Evolutionary conservation across 2,888 invertebrate species (phyloP), one percentile per base, ranked within the genome.

Genomic region (Phragmatobia fuliginosa): DNA sequence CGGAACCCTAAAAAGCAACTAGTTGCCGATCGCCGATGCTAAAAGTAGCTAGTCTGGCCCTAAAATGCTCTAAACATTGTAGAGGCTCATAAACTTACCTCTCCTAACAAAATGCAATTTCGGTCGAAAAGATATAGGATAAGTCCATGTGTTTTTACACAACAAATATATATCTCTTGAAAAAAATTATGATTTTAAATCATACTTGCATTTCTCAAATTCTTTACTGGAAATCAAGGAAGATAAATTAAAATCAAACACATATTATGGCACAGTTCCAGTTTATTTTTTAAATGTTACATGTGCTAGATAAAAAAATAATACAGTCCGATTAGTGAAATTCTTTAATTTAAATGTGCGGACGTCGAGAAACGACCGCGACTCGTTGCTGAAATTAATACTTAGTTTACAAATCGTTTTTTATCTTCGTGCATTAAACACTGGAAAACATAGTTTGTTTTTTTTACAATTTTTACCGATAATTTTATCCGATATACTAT

Each of bases 261-360:
- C 83, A 88, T 93, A 94, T 95, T 94, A 94, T 95, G 94, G 94
- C 94, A 95, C 94, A 94, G 92, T 93, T 94, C 92, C 94, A 94
- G 94, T 94, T 94, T 94, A 93, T 92, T 94, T 90, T 91, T 92
- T 90, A 83, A 90, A 90, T 90, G 91, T 94, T 94, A 94, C 93
- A 94, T 93, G 93, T 94, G 92, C 94, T 94, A 92, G 91, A 91
- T 93, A 93, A 93, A 95, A 94, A 94, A 94, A 94, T 94, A 94
- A 94, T 93, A 94, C 94, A 94, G 93, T 94, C 92, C 91, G 88
- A 94, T 93, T 92, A 93, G 91, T 92, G 90, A 91, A 91, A 90
- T 91, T 88, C 87, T 89, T 81, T 87, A 86, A 88, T 87, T 87
- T 86, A 80, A 87, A 77, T 80, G 73, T 81, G 73, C 78, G 79